Base-by-base conservation (phyloP, 23 tunicate genomes). In the Halocynthia roretzi region DNA sequence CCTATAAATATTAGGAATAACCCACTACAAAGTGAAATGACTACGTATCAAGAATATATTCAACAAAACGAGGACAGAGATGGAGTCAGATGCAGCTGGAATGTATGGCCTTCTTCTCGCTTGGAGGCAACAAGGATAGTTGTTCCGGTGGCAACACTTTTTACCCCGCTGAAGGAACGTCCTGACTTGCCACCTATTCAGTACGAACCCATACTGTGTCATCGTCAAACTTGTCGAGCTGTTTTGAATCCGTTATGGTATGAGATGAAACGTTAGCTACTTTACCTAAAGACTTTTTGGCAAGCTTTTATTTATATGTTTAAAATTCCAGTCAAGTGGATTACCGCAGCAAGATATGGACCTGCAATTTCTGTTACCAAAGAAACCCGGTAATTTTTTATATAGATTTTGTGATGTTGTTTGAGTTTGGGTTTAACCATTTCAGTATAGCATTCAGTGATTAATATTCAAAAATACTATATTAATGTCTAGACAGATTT, bases 51-150 rank as follows among this genome's bases (percentile, higher is more conserved):
- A 61, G 95, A 94, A 51, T 94, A 83, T 66, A 94, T 94, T 44
- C 74, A 86, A 49, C 87, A 88, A 81, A 88, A 94, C 84, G 99
- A 94, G 75, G 95, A 88, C 21, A 77, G 95, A 49, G 99, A 94
- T 81, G 99, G 99, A 9, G 67, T 94, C 5, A 80, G 99, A 60
- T 75, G 76, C 77, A 94, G 99, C 62, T 94, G 95, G 95, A 94
- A 94, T 89, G 87, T 88, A 0, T 94, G 95, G 95, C 99, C 99
- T 6, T 84, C 95, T n/a, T 87, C 95, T 8, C 63, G 99, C 19
- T 72, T 94, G 7, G 99, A 94, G 72, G 99, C 99, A 6, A 88
- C 95, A 5, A 77, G 95, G 76, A 94, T 87, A 83, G 99, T 94
- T 50, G 94, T 94, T 21, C 99, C 99, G 7, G 81, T 94, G 0